phyloP scores from a whole-genome alignment of 2,113 vertebrate species.

The Carlito syrichta region DNA sequence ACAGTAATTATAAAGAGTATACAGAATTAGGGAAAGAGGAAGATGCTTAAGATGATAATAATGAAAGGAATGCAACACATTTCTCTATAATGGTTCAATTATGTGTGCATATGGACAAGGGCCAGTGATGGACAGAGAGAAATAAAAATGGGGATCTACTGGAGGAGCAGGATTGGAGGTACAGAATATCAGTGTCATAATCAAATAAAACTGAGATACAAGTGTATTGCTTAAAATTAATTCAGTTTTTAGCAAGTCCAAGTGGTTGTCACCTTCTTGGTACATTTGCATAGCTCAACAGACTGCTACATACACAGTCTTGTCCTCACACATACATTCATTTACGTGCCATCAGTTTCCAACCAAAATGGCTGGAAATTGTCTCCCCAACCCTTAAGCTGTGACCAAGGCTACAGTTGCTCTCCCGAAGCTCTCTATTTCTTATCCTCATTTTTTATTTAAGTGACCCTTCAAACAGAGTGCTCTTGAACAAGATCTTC shows the following conservation, averaged over 20 bases:
- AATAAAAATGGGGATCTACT: not conserved
- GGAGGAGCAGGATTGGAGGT: not conserved
- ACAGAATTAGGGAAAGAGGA: not conserved
- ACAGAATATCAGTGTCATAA: not conserved
- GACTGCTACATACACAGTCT: not conserved
- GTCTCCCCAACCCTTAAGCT: not conserved
- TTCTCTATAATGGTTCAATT: not conserved
- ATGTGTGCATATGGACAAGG: not conserved
- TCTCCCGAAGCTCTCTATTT: not conserved
- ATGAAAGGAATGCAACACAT: not conserved
- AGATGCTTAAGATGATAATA: not conserved
- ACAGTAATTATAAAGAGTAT: not conserved
- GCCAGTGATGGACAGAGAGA: not conserved
- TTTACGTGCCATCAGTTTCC: not conserved
- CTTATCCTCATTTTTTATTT: not conserved
- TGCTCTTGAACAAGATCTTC: not conserved
- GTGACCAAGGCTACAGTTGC: not conserved
- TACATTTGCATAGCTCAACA: not conserved
- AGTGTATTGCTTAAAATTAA: not conserved
- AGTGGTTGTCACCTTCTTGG: not conserved
- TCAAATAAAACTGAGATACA: not conserved
- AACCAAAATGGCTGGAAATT: not conserved
- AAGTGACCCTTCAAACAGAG: not conserved
- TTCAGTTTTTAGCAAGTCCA: not conserved
- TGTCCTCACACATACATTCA: not conserved